A percentile compares a stretch with the other conserved stretches of the same genome.
These are phyloP conservation scores for Platanista minor DNA, from an alignment of 2,113 vertebrate species.

Conservation along the genomic window DNA sequence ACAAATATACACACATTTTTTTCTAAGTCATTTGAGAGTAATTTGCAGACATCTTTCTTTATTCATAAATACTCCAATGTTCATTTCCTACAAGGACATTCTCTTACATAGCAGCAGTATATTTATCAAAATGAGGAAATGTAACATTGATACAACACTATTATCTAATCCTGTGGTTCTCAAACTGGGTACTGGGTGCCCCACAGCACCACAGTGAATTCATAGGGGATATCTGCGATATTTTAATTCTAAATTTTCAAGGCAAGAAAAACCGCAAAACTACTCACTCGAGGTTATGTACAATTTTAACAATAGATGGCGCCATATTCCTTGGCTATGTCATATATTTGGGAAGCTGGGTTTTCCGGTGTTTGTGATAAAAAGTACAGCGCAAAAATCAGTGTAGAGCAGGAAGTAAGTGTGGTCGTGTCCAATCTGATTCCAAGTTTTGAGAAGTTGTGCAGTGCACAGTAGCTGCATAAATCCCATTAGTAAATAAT, in stretches of 20 bases:
- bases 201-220: background rate
- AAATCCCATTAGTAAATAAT: background rate
- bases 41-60: background rate
- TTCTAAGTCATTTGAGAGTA: conserved; percentile 7
- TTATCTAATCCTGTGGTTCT: background rate
- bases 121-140: background rate
- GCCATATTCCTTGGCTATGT: background rate
- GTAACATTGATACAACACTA: background rate
- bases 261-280: background rate
- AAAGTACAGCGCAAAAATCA: background rate
- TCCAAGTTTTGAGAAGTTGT: background rate
- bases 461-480: background rate
- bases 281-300: background rate
- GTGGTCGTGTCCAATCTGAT: background rate
- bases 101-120: background rate
- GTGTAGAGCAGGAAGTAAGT: background rate
- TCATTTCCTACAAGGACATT: background rate
- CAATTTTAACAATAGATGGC: conserved; percentile 60
- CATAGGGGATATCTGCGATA: background rate
- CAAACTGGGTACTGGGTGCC: background rate
- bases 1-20: background rate
- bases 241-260: background rate
- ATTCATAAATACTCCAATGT: background rate
- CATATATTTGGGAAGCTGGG: too few relatives aligned
- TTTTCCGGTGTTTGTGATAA: background rate